Conservation (phyloP, 2,113 vertebrate species). For the Rutilus rutilus region DNA sequence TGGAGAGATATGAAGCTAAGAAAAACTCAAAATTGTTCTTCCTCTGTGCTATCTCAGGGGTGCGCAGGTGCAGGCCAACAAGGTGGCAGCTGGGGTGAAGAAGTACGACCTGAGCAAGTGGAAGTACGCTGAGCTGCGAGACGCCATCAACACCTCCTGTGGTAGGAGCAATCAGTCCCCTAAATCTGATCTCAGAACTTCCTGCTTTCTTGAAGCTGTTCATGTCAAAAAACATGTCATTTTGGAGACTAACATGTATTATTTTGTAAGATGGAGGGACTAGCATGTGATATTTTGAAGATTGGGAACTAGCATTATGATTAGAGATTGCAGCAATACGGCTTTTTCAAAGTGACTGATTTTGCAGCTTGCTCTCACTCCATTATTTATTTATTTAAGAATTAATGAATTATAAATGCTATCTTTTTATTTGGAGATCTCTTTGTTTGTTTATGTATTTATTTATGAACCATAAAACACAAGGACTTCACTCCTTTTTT, state of each 20-base stretch:
- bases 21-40: conserved; percentile 4
- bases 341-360: not conserved
- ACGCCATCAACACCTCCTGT: conserved; percentile 98
- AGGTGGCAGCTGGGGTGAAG: conserved; percentile 89
- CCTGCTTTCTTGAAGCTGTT: not conserved
- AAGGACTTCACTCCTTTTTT: not conserved
- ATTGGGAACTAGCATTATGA: not conserved
- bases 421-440: not conserved
- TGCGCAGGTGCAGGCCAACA: conserved; percentile 92
- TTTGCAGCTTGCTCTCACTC: not conserved
- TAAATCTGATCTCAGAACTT: conserved; percentile 6
- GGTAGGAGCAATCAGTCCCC: conserved; percentile 75
- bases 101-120: conserved; percentile 98
- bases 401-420: not conserved
- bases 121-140: conserved; percentile 97
- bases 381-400: not conserved
- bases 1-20: not conserved
- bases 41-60: conserved; percentile 74
- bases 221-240: not conserved
- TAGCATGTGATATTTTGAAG: not conserved
- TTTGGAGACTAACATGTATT: not conserved
- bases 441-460: not conserved
- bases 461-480: not conserved
- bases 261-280: not conserved
- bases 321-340: not conserved